A percentile compares a stretch with the other conserved stretches of the same genome.
Conservation (phyloP, 2,113 vertebrate species). For the Anarhynchus alexandrinus region DNA sequence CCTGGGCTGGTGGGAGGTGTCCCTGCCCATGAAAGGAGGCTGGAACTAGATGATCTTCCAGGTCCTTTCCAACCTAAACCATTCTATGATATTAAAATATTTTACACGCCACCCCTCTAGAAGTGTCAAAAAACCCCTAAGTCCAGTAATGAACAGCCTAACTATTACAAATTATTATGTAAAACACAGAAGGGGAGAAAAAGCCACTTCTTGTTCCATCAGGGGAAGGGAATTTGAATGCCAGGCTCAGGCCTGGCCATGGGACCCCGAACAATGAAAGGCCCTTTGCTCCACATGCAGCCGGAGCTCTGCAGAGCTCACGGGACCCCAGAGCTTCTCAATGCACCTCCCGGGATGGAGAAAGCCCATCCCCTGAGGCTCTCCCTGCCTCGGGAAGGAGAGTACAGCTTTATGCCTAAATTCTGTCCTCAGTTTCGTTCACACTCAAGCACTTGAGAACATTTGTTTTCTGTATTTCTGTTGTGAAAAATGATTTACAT, state of each 20-base stretch:
- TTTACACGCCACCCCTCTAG: background rate
- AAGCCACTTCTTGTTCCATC: background rate
- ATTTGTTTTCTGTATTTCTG: background rate
- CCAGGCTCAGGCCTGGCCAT: background rate
- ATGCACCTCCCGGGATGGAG: background rate
- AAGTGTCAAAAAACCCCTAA: background rate
- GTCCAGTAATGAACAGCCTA: background rate
- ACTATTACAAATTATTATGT: background rate
- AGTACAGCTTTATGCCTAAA: background rate
- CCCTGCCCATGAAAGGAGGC: too few relatives aligned
- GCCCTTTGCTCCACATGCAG: background rate
- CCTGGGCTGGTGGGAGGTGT: too few relatives aligned
- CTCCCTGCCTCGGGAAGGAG: background rate
- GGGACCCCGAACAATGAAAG: background rate
- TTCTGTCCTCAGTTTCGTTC: constrained; percentile 5
- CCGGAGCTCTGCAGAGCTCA: rapidly evolving
- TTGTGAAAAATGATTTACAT: background rate
- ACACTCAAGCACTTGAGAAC: background rate
- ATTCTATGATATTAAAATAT: background rate
- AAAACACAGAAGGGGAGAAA: background rate
- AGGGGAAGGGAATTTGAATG: background rate
- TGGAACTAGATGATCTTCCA: too few relatives aligned
- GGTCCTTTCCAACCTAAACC: too few relatives aligned
- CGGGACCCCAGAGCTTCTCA: background rate
- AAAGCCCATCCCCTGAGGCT: background rate